A percentile compares a stretch with the other conserved stretches of the same genome.
These are phyloP conservation scores for Mylabris phalerata DNA, from an alignment of 1,140 invertebrate genomes.

Conservation along the genomic window DNA sequence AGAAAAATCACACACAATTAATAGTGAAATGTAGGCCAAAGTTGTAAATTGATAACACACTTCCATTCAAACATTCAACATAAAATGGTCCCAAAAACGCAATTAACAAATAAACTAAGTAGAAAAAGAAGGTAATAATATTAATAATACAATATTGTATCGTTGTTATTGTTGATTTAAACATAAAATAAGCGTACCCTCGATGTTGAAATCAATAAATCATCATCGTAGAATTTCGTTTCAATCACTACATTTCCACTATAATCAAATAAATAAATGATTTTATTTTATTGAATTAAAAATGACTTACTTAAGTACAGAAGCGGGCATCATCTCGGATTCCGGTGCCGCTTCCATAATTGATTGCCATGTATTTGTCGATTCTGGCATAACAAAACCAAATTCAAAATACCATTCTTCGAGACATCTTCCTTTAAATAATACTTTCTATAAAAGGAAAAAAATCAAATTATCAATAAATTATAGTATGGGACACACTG, in stretches of 20 bases:
- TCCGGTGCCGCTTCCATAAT: slow-evolving; percentile 97
- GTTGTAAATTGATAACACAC: too few relatives aligned
- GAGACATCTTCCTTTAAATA: slow-evolving; percentile 74
- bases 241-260: slow-evolving; percentile 99
- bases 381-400: slow-evolving; percentile 97
- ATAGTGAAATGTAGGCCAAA: too few relatives aligned
- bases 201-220: slow-evolving; percentile 90
- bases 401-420: slow-evolving; percentile 99
- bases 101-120: too few relatives aligned
- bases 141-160: neutral
- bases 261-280: slow-evolving; percentile 41
- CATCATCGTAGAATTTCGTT: slow-evolving; percentile 97
- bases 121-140: too few relatives aligned
- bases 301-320: slow-evolving; percentile 77
- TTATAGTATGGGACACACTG: too few relatives aligned
- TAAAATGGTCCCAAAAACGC: too few relatives aligned
- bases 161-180: slow-evolving; percentile 45
- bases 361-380: slow-evolving; percentile 99
- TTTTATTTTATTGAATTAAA: too few relatives aligned
- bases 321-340: slow-evolving; percentile 99
- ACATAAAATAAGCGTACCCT: slow-evolving; percentile 94
- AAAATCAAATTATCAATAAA: neutral
- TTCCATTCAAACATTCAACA: too few relatives aligned
- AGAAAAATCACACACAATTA: too few relatives aligned
- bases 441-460: slow-evolving; percentile 52